phyloP scores from a whole-genome alignment of 2,113 vertebrate species.

The Muntiacus reevesi region DNA sequence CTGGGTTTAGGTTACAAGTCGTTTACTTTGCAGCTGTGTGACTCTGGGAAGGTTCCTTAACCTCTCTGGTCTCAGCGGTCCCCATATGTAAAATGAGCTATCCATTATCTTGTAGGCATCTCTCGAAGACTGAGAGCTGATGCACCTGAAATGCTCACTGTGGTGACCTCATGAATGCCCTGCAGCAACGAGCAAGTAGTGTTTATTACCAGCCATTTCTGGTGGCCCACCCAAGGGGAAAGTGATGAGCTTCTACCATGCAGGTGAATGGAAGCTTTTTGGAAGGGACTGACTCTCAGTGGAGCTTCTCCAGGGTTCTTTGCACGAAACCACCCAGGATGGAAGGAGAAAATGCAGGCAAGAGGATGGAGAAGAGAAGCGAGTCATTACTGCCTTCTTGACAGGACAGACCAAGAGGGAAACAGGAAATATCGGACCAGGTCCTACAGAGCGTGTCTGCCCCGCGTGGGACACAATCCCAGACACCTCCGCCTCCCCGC shows the following conservation, averaged over 20 bases:
- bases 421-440: not conserved
- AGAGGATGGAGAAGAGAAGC: not conserved
- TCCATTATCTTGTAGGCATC: not conserved
- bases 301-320: not conserved
- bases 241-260: not conserved
- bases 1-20: not conserved
- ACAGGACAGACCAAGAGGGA: rapidly evolving
- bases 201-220: not conserved
- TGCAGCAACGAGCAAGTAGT: rapidly evolving
- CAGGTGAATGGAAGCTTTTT: not conserved
- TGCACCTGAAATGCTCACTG: not conserved
- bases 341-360: not conserved
- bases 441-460: too few relatives aligned
- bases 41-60: not conserved
- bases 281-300: too few relatives aligned
- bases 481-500: not conserved
- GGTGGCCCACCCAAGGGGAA: rapidly evolving
- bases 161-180: rapidly evolving
- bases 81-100: not conserved
- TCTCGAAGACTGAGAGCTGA: not conserved
- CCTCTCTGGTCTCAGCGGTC: not conserved
- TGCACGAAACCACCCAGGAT: not conserved
- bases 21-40: not conserved
- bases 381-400: not conserved
- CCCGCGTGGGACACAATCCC: rapidly evolving